Percentiles rank a stretch among this genome's conserved stretches.
Evolutionary conservation across 2,888 invertebrate species (phyloP).

Genomic region (Fragum fragum): DNA sequence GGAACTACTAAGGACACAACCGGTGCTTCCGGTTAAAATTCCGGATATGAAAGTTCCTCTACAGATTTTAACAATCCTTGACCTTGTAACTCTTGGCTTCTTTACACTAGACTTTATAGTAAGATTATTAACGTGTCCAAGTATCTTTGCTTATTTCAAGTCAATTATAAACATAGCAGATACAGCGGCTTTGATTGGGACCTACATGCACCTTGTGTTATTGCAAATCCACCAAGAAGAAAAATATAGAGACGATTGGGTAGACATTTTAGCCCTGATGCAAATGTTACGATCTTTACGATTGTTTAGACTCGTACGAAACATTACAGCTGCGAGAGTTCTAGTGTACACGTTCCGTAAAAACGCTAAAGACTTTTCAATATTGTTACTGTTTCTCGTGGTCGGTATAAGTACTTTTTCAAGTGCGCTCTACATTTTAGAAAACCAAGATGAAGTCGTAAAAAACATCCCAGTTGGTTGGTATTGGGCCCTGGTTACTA

Average conservation of each 20-base stretch:
- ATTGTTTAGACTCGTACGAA: conserved; percentile 50
- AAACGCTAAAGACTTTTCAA: conserved; percentile 48
- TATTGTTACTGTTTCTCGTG: conserved; percentile 48
- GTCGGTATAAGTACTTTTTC: conserved; percentile 56
- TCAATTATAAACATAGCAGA: conserved; percentile 56
- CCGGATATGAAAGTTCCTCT: conserved; percentile 58
- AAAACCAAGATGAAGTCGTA: conserved; percentile 26
- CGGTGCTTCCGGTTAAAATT: conserved; percentile 23
- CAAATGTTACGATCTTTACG: conserved; percentile 58
- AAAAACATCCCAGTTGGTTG: conserved; percentile 49
- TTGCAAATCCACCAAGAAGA: conserved; percentile 37
- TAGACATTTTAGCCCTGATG: conserved; percentile 45
- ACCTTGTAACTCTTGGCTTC: conserved; percentile 40
- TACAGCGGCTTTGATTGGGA: conserved; percentile 44
- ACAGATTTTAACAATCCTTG: conserved; percentile 34
- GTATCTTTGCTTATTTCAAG: conserved; percentile 45
- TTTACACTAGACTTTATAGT: conserved; percentile 50
- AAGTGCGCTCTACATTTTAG: conserved; percentile 50
- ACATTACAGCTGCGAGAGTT: conserved; percentile 54
- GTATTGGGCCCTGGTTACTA: conserved; percentile 62
- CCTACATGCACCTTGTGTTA: conserved; percentile 39
- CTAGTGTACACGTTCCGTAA: conserved; percentile 43
- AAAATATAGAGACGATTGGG: conserved; percentile 36
- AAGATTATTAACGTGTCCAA: conserved; percentile 46
- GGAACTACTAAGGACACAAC: too few species aligned